phyloP scores from a whole-genome alignment of 2,888 invertebrate genomes.

The Pristionchus japonicus region DNA sequence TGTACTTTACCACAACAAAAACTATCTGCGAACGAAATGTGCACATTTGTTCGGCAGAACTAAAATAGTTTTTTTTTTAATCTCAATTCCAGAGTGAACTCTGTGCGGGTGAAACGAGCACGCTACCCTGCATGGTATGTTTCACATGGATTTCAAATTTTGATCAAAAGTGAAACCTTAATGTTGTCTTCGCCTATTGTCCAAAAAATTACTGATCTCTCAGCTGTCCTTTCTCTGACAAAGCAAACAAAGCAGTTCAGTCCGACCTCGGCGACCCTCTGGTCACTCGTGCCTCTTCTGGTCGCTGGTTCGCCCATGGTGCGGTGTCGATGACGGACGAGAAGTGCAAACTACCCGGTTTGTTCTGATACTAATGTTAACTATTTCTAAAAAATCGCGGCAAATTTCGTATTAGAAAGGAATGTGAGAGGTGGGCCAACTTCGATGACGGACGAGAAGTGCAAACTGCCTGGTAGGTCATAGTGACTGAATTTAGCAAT shows the following conservation, averaged over 20 bases:
- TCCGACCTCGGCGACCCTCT: conserved; percentile 20
- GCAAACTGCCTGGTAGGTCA: not conserved
- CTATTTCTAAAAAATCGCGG: too few species aligned
- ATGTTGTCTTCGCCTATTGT: too few species aligned
- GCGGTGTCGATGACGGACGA: not conserved
- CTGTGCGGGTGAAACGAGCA: not conserved
- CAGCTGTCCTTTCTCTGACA: too few species aligned
- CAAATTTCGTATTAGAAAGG: too few species aligned
- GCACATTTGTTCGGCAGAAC: too few species aligned
- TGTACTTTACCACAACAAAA: not conserved
- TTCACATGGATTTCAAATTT: not conserved
- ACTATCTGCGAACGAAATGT: too few species aligned
- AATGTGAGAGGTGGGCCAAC: too few species aligned
- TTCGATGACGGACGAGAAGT: not conserved
- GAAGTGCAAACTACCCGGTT: conserved; percentile 21
- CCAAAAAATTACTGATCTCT: too few species aligned
- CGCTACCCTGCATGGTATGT: not conserved
- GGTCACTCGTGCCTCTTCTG: not conserved
- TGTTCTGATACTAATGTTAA: too few species aligned
- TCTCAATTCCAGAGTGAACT: not conserved
- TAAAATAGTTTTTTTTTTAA: not conserved
- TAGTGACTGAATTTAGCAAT: too few species aligned
- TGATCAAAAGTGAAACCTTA: too few species aligned
- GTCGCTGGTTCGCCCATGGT: not conserved
- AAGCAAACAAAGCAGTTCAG: not conserved